Conservation (phyloP, 2,888 invertebrate species). For the Ctena decussata region DNA sequence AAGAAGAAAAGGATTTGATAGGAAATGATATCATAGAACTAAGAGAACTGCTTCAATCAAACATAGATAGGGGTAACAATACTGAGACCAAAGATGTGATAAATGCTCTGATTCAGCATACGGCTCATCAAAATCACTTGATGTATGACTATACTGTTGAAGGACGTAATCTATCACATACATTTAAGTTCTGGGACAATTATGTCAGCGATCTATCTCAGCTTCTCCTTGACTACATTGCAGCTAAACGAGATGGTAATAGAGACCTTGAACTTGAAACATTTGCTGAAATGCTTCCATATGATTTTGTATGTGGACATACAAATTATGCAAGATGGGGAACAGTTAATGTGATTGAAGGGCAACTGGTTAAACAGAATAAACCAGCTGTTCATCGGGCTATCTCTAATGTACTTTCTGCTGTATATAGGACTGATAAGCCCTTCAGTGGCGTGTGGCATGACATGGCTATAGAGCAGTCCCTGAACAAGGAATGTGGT, state of each 20-base stretch:
- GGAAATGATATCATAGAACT: background rate
- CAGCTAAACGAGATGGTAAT: slow-evolving; percentile 17
- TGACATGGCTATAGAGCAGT: slow-evolving; percentile 37
- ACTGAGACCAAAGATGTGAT: background rate
- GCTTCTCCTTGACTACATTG: slow-evolving; percentile 15
- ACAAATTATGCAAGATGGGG: slow-evolving; percentile 34
- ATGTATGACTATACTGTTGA: too few relatives aligned
- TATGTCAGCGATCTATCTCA: slow-evolving; percentile 8
- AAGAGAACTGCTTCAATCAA: background rate
- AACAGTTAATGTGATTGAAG: slow-evolving; percentile 3
- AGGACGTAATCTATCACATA: too few relatives aligned
- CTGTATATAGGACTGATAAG: slow-evolving; percentile 1
- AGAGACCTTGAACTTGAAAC: slow-evolving; percentile 24
- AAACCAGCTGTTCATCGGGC: slow-evolving; percentile 2
- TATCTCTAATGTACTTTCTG: background rate
- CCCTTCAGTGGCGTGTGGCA: slow-evolving; percentile 40
- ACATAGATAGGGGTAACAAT: background rate
- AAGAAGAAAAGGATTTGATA: background rate
- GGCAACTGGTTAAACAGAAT: background rate
- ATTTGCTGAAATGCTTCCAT: slow-evolving; percentile 29
- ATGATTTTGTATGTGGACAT: slow-evolving; percentile 11
- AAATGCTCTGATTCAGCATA: too few relatives aligned
- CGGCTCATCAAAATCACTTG: too few relatives aligned
- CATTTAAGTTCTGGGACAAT: background rate
- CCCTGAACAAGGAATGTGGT: slow-evolving; percentile 35